Evolutionary conservation across 2,888 invertebrate species (phyloP).

Genomic region (Lasioglossum malachurum): DNA sequence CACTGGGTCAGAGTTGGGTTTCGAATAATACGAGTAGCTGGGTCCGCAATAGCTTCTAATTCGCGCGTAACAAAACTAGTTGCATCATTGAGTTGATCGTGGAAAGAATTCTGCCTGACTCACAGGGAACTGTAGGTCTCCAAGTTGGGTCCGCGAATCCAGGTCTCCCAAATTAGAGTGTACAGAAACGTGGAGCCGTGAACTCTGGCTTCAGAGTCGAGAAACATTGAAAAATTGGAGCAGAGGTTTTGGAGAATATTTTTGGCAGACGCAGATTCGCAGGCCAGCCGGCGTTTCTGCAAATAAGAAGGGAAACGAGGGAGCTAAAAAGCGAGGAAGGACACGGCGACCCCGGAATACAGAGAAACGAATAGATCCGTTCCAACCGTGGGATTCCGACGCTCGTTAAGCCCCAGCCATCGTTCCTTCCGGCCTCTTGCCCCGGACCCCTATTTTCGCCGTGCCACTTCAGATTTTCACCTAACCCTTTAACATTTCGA

Average conservation of each 20-base stretch:
- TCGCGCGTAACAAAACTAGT: not conserved
- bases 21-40: not conserved
- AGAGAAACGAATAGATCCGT: constrained; percentile 28
- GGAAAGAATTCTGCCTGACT: not conserved
- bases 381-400: constrained; percentile 21
- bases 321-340: not conserved
- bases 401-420: constrained; percentile 43
- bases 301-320: constrained; percentile 2
- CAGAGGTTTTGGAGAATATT: not conserved
- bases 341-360: not conserved
- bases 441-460: constrained; percentile 23
- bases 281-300: not conserved
- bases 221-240: not conserved
- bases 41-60: not conserved
- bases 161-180: not conserved
- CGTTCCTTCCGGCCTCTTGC: constrained; percentile 40
- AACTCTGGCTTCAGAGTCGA: too few species aligned
- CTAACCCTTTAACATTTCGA: constrained; percentile 28
- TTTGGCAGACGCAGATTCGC: not conserved
- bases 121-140: not conserved
- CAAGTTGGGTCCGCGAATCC: not conserved
- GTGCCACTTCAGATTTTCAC: constrained; percentile 34
- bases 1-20: not conserved
- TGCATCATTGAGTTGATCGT: not conserved
- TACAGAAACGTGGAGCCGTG: too few species aligned